These are phyloP conservation scores for Delia radicum DNA, from an alignment of 1,140 invertebrate species.

Conservation along the genomic window DNA sequence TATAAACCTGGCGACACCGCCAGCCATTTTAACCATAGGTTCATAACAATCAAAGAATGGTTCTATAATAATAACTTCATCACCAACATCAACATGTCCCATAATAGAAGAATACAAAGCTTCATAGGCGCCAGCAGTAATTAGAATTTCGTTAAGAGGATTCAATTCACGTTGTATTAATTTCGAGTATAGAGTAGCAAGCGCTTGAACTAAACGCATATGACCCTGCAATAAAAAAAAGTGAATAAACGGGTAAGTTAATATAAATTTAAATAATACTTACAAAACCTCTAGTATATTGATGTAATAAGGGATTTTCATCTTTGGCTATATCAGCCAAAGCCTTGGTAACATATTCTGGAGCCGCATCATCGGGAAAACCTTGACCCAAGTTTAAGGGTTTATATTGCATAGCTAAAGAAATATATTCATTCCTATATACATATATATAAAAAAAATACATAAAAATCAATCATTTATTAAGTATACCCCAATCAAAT, in stretches of 20 bases:
- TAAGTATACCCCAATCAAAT: no score
- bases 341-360: constrained; percentile 79
- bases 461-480: neutral
- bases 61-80: constrained; percentile 97
- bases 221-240: constrained; percentile 73
- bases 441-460: neutral
- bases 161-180: constrained; percentile 75
- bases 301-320: constrained; percentile 79
- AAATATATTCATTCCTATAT: constrained; percentile 91
- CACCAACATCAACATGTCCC: constrained; percentile 80
- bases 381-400: constrained; percentile 96
- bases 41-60: constrained; percentile 98
- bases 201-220: constrained; percentile 79
- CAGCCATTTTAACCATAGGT: constrained; percentile 87
- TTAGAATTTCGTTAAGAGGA: constrained; percentile 80
- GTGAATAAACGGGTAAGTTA: neutral
- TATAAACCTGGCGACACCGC: constrained; percentile 85
- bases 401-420: constrained; percentile 82
- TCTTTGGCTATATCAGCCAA: constrained; percentile 68
- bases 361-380: constrained; percentile 92
- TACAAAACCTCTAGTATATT: constrained; percentile 89
- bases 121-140: constrained; percentile 92
- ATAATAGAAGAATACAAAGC: constrained; percentile 81
- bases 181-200: constrained; percentile 83
- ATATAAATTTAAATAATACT: constrained; percentile 39